Evolutionary conservation across 2,113 vertebrate species (phyloP).

Genomic region (Trematomus loennbergii): DNA sequence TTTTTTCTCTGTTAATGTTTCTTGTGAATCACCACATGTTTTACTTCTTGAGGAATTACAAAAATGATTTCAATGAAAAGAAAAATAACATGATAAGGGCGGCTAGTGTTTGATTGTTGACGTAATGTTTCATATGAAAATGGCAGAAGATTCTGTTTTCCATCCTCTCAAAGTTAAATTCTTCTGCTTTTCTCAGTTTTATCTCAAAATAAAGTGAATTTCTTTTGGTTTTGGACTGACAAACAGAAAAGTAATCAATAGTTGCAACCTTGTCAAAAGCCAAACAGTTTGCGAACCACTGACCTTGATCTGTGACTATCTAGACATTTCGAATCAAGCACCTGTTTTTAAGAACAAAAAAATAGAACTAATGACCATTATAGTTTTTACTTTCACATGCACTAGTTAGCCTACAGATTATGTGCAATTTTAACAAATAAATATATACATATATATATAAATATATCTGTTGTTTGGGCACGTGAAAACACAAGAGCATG

Average conservation of each 20-base stretch:
- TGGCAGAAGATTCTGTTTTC: too few relatives aligned
- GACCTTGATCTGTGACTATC: conserved; percentile 25
- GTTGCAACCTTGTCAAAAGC: not conserved
- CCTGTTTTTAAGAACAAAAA: conserved; percentile 4
- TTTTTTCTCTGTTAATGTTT: not conserved
- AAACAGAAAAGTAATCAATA: too few relatives aligned
- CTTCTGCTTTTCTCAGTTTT: too few relatives aligned
- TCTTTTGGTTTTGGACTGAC: too few relatives aligned
- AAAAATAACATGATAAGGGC: too few relatives aligned
- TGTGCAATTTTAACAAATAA: conserved; percentile 73
- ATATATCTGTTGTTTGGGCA: conserved; percentile 62
- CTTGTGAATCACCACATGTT: not conserved
- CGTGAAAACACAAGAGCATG: conserved; percentile 80
- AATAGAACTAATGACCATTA: not conserved
- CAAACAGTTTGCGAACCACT: conserved; percentile 42
- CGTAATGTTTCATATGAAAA: too few relatives aligned
- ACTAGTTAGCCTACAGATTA: conserved; percentile 54
- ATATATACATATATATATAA: not conserved
- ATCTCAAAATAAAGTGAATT: too few relatives aligned
- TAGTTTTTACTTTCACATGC: conserved; percentile 30
- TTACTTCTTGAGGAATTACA: not conserved
- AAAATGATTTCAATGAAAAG: too few relatives aligned
- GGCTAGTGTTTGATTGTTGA: too few relatives aligned
- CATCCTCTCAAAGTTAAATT: too few relatives aligned
- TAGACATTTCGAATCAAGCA: conserved; percentile 33